These are phyloP conservation scores for Limnephilus rhombicus DNA, from an alignment of 2,888 invertebrate species.

Conservation along the genomic window DNA sequence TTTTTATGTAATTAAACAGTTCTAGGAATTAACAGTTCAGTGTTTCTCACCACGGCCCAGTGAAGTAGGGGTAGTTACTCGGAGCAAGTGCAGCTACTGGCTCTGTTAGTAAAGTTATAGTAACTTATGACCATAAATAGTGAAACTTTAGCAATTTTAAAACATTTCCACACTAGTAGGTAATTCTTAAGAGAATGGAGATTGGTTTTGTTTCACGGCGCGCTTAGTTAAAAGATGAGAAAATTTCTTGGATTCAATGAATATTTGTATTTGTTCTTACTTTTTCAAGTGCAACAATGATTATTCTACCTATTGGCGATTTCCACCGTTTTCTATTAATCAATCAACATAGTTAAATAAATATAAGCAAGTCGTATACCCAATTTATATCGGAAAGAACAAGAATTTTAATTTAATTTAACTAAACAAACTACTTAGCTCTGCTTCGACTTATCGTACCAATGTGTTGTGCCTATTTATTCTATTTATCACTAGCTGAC, in stretches of 20 bases:
- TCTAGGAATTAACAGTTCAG: not conserved
- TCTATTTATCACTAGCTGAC: too few relatives aligned
- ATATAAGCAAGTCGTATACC: too few relatives aligned
- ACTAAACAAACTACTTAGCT: too few relatives aligned
- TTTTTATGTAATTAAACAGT: not conserved
- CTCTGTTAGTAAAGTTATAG: not conserved
- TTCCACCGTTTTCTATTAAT: too few relatives aligned
- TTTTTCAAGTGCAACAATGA: not conserved
- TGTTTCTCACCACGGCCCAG: too few relatives aligned
- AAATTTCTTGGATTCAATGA: not conserved
- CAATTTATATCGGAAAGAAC: too few relatives aligned
- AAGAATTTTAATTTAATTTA: too few relatives aligned
- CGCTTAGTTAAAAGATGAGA: not conserved
- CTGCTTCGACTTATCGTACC: too few relatives aligned
- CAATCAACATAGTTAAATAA: too few relatives aligned
- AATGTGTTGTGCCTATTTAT: too few relatives aligned
- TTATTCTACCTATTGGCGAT: too few relatives aligned
- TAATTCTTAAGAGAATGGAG: not conserved
- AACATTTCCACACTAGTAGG: not conserved
- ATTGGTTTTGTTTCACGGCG: not conserved
- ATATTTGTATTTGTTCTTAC: not conserved
- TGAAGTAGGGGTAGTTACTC: not conserved
- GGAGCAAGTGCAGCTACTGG: not conserved
- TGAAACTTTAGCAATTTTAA: not conserved
- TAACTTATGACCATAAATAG: not conserved